Conservation (phyloP, 2,113 vertebrate genomes). For the Lampris incognitus region DNA sequence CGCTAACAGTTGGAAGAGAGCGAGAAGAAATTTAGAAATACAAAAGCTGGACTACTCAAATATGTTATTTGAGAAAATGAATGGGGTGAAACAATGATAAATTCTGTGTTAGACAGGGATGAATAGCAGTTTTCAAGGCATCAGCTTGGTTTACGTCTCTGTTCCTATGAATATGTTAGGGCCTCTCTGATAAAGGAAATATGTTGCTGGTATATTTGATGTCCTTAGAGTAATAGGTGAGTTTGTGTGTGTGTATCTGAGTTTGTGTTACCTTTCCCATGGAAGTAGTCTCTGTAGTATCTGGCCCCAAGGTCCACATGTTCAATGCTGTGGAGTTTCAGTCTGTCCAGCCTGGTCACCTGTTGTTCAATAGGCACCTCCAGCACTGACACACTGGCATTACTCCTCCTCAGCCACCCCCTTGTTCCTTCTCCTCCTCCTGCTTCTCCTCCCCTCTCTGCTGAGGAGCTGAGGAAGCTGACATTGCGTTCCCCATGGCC, state of each 20-base stretch:
- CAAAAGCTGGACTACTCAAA: not conserved
- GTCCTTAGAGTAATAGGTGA: not conserved
- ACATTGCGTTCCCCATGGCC: constrained; percentile 87
- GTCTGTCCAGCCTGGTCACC: constrained; percentile 78
- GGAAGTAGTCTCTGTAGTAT: constrained; percentile 93
- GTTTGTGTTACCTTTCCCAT: constrained; percentile 82
- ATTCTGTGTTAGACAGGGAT: no score
- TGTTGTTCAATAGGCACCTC: constrained; percentile 87
- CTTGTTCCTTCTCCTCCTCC: constrained; percentile 47
- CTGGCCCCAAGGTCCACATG: constrained; percentile 91
- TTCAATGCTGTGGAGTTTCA: constrained; percentile 89
- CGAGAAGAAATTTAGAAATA: not conserved
- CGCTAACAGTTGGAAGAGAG: not conserved
- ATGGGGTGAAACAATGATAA: not conserved
- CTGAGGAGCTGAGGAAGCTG: constrained; percentile 86
- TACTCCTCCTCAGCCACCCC: constrained; percentile 81
- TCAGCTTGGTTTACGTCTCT: no score
- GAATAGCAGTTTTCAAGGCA: no score
- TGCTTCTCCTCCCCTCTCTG: constrained; percentile 58
- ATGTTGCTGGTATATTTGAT: no score
- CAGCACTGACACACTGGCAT: constrained; percentile 89
- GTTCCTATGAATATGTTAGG: no score
- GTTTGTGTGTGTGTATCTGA: constrained; percentile 10
- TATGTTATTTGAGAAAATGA: not conserved
- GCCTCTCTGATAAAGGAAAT: no score